Percentiles rank a stretch among this genome's conserved stretches.
Evolutionary conservation across 92 coral and sea anemone species (phyloP).

Genomic region (Palythoa grandiflora): DNA sequence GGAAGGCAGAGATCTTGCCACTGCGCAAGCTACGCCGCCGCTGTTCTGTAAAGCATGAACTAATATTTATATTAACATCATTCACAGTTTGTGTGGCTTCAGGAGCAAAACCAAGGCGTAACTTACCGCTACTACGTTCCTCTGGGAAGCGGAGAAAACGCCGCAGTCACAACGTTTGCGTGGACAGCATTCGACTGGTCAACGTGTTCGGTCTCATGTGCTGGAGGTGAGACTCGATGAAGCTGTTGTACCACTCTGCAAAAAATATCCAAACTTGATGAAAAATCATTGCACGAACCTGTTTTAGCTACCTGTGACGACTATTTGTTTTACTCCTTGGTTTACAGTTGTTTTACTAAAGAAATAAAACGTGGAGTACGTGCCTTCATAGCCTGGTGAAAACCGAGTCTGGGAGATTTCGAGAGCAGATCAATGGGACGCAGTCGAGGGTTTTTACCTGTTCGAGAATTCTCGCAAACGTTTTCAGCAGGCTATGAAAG

Average conservation of each 20-base stretch:
- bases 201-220: constrained; percentile 50
- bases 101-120: constrained; percentile 62
- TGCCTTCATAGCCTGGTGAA: too few species aligned
- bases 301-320: too few species aligned
- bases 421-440: too few species aligned
- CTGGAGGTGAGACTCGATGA: neutral
- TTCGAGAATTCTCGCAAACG: too few species aligned
- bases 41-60: neutral
- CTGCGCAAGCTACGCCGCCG: too few species aligned
- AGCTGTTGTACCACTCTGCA: neutral
- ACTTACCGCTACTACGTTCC: constrained; percentile 63
- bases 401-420: too few species aligned
- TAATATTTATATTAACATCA: neutral
- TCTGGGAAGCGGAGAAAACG: constrained; percentile 20
- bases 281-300: too few species aligned
- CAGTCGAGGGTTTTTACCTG: too few species aligned
- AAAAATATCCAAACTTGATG: neutral
- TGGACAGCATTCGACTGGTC: constrained; percentile 71
- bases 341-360: neutral
- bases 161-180: constrained; percentile 36
- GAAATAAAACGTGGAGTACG: neutral
- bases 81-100: constrained; percentile 55
- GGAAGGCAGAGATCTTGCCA: too few species aligned
- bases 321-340: neutral
- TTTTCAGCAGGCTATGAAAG: too few species aligned